Evolutionary conservation across 2,888 invertebrate genomes (phyloP), one percentile per base, ranked within the genome.

Genomic region (Drosophila leonis): DNA sequence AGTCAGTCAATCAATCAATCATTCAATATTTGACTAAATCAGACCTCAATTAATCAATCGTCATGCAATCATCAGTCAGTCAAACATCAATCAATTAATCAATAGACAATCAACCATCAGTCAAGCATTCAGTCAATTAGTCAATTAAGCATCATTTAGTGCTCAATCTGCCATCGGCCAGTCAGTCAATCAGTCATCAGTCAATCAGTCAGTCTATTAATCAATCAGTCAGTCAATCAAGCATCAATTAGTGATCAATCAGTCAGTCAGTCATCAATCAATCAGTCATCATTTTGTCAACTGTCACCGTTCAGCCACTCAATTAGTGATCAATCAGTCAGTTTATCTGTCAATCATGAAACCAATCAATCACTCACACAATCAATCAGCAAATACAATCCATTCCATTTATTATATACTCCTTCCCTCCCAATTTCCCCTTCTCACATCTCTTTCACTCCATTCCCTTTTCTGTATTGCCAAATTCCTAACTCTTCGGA

Each of bases 101-200:
- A 27, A n/a, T n/a, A n/a, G n/a, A n/a, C n/a, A n/a, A n/a, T n/a
- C n/a, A n/a, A n/a, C n/a, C n/a, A n/a, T n/a, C n/a, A n/a, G 33
- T 35, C 33, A 35, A 35, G 12, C 33, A 10, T 12, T 9, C 8
- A 18, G 9, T 41, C 41, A 41, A 10, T 18, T 9, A 41, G 18
- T 18, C 10, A 41, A 0, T n/a, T n/a, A n/a, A n/a, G 7, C 37
- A 41, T 35, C 35, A 35, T 1, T 35, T 5, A 35, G 8, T 18
- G 0, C n/a, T 0, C 13, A 0, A 42, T 10, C 10, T 0, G 10
- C 20, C 44, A 8, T 24, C 5, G 0, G 6, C 6, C 15, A 5
- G 0, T 20, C 20, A 44, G 3, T 46, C 24, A 27, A 8, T 46
- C 4, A 9, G 9, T 49, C 49, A 31, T 46, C 27, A 46, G 10